Evolutionary conservation across 1,140 invertebrate genomes (phyloP), one percentile per base, ranked within the genome.

Genomic region (Vanessa atalanta): DNA sequence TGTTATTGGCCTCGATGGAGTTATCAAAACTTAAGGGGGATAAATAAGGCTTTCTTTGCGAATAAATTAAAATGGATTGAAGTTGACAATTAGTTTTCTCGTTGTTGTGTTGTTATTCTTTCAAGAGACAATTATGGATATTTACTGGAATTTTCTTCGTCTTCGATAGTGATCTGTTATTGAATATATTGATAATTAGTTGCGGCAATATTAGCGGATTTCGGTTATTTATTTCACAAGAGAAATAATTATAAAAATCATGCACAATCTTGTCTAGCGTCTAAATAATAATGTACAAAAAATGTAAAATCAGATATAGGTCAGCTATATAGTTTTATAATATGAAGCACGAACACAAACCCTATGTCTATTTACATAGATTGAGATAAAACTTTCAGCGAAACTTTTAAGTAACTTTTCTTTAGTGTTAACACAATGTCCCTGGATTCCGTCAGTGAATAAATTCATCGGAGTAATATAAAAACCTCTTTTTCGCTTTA

Each of bases 1-100:
- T 57, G 53, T 57, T 68, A 68, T 68, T 68, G 66, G 66, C 66
- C 37, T 47, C 57, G 66, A 47, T 68, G 31, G 43, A 20, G 66
- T 55, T 57, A 68, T 68, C 57, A 68, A 68, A 51, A 51, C 20
- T 70, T 60, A 14, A 60, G 55, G 26, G 14, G 55, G 4, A 12
- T 26, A 60, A 31, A 60, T 14, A 60, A 26, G 23, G 20, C 23
- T 23, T 26, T 13, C 4, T 26, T 60, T 12, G 12, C 9, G 20
- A 60, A 60, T 53, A 53, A 16, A 16, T 53, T 53, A 16, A 16
- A 53, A 9, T 7, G 51, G n/a, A 53, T n/a, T 20, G 51, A 7
- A 53, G n/a, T 53, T 16, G 8, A 14, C n/a, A 53, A 11, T 3
- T n/a, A 53, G 3, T 53, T 53, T n/a, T 15, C 6, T 6, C 26